Conservation (phyloP, 2,888 invertebrate species). For the Seira musarum region DNA sequence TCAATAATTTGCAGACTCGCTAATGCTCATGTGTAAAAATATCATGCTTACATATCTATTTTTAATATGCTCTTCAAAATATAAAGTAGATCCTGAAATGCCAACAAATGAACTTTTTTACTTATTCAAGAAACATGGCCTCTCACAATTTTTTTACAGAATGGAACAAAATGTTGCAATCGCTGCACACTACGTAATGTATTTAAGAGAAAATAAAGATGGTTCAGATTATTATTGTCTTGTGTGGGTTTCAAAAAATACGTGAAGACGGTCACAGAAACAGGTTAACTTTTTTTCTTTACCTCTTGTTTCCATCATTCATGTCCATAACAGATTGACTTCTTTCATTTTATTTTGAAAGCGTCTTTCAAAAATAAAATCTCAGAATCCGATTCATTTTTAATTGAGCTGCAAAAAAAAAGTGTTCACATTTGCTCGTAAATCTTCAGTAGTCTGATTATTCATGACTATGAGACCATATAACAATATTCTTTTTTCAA, state of each 20-base stretch:
- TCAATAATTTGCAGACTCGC: too few relatives aligned
- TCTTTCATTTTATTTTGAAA: slow-evolving; percentile 2
- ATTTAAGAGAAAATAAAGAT: slow-evolving; percentile 18
- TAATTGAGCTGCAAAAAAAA: slow-evolving; percentile 38
- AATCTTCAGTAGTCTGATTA: slow-evolving; percentile 35
- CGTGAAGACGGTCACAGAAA: slow-evolving; percentile 4
- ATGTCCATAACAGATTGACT: slow-evolving; percentile 9
- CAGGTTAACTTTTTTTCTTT: slow-evolving; percentile 35
- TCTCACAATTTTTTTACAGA: neutral
- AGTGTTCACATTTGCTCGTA: slow-evolving; percentile 35
- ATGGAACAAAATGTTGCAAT: neutral
- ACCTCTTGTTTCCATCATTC: neutral
- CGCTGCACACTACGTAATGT: too few relatives aligned
- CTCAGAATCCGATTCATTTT: slow-evolving; percentile 35
- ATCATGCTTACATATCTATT: too few relatives aligned
- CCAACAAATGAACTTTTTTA: too few relatives aligned
- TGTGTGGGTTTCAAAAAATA: slow-evolving; percentile 39
- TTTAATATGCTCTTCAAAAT: too few relatives aligned
- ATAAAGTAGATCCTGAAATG: too few relatives aligned
- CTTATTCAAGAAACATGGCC: neutral
- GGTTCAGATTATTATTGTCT: slow-evolving; percentile 24
- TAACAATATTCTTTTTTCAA: too few relatives aligned
- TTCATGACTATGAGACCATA: neutral
- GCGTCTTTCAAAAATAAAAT: neutral
- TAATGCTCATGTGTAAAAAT: too few relatives aligned